These are phyloP conservation scores for Nemotelus nigrinus DNA, from an alignment of 2,888 invertebrate genomes.

Conservation along the genomic window DNA sequence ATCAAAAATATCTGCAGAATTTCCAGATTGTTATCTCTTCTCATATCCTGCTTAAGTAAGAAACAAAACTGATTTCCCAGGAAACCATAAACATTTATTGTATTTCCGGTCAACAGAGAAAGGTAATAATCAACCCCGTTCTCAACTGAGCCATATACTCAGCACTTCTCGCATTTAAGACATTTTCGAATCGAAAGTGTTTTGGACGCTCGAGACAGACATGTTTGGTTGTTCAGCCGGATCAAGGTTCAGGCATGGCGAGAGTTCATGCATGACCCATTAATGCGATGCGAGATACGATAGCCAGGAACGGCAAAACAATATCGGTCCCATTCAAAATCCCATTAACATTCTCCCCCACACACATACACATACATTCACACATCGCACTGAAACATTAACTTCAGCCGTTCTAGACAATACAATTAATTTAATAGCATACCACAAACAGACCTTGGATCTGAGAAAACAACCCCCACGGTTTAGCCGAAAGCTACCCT, in stretches of 20 bases:
- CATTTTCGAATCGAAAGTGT: slow-evolving; percentile 1
- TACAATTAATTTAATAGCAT: slow-evolving; percentile 27
- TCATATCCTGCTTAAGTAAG: background rate
- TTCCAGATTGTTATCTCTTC: background rate
- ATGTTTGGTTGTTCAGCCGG: background rate
- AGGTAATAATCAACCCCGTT: background rate
- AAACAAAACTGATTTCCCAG: background rate
- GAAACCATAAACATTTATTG: background rate
- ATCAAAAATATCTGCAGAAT: too few relatives aligned
- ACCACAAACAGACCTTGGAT: slow-evolving; percentile 9
- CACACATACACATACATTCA: too few relatives aligned
- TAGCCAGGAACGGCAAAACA: slow-evolving; percentile 15
- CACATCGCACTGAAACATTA: slow-evolving; percentile 9
- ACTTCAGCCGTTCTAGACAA: slow-evolving; percentile 24
- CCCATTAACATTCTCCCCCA: slow-evolving; percentile 18
- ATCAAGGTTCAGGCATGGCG: background rate
- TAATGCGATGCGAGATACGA: slow-evolving; percentile 21
- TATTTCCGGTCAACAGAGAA: background rate
- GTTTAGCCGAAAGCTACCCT: slow-evolving; percentile 5
- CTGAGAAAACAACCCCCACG: background rate
- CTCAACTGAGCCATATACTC: background rate
- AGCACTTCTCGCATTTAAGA: background rate
- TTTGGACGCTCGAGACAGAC: background rate
- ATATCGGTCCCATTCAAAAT: slow-evolving; percentile 14
- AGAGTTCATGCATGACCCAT: slow-evolving; percentile 28